phyloP scores from a whole-genome alignment of 2,113 vertebrate species.

The Melanocharis versteri region DNA sequence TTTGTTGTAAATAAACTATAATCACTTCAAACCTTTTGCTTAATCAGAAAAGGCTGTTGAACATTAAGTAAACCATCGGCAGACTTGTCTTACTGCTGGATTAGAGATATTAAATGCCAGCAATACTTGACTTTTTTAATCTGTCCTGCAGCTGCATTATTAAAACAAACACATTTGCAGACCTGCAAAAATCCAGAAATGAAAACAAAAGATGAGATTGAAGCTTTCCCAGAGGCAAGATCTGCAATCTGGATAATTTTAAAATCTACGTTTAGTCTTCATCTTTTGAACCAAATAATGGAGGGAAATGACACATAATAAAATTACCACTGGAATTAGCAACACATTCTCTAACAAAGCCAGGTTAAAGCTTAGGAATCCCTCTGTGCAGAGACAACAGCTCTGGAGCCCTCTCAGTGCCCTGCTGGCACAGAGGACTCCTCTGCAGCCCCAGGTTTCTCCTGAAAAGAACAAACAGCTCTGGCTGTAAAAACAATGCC shows the following conservation, averaged over 20 bases:
- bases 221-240: slow-evolving; percentile 35
- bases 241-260: slow-evolving; percentile 21
- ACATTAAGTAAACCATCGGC: slow-evolving; percentile 53
- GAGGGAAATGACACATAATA: slow-evolving; percentile 36
- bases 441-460: not conserved
- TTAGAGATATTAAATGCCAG: slow-evolving; percentile 53
- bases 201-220: slow-evolving; percentile 51
- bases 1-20: slow-evolving; percentile 74
- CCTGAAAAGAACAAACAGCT: not conserved
- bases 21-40: slow-evolving; percentile 70
- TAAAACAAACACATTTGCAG: slow-evolving; percentile 65
- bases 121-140: slow-evolving; percentile 24
- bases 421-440: rapidly evolving
- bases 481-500: not conserved
- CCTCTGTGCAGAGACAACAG: not conserved
- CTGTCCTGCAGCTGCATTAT: slow-evolving; percentile 60
- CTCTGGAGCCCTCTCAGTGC: not conserved
- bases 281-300: slow-evolving; percentile 54
- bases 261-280: slow-evolving; percentile 38
- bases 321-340: slow-evolving; percentile 59
- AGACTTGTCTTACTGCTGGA: slow-evolving; percentile 52
- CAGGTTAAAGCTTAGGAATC: not conserved
- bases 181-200: slow-evolving; percentile 48
- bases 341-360: not conserved
- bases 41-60: slow-evolving; percentile 69